These are phyloP conservation scores for Muscicapa comitata DNA, from an alignment of 2,797 vertebrate genomes.

Conservation along the genomic window DNA sequence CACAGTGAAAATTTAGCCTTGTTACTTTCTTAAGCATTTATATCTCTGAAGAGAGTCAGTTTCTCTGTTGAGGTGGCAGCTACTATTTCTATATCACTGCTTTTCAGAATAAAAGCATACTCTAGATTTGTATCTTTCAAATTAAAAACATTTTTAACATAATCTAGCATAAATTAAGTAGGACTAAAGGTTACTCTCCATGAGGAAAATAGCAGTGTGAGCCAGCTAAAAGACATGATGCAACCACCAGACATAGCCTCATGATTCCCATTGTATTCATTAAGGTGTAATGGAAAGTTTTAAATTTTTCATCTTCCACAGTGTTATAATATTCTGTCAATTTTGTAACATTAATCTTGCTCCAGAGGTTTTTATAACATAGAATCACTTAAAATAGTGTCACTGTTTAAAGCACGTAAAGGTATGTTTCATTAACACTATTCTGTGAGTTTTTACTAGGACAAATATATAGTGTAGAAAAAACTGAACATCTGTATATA, in stretches of 20 bases:
- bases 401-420: conserved; percentile 65
- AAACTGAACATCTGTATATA: background rate
- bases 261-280: conserved; percentile 25
- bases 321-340: conserved; percentile 48
- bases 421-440: conserved; percentile 62
- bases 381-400: conserved; percentile 66
- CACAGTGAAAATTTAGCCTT: background rate
- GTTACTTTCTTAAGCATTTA: background rate
- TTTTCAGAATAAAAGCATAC: background rate
- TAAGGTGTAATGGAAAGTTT: conserved; percentile 40
- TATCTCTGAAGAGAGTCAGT: background rate
- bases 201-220: background rate
- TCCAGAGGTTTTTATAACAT: conserved; percentile 67
- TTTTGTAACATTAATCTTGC: conserved; percentile 63
- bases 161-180: background rate
- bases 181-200: background rate
- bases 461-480: conserved; percentile 42
- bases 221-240: conserved; percentile 2
- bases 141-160: conserved; percentile 11
- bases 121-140: background rate
- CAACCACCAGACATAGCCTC: conserved; percentile 26
- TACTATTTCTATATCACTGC: background rate
- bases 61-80: background rate
- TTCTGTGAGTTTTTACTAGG: conserved; percentile 31
- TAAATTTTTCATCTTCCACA: conserved; percentile 54